Evolutionary conservation across 2,888 invertebrate genomes (phyloP), one percentile per base, ranked within the genome.

Genomic region (Drosophila neonasuta): DNA sequence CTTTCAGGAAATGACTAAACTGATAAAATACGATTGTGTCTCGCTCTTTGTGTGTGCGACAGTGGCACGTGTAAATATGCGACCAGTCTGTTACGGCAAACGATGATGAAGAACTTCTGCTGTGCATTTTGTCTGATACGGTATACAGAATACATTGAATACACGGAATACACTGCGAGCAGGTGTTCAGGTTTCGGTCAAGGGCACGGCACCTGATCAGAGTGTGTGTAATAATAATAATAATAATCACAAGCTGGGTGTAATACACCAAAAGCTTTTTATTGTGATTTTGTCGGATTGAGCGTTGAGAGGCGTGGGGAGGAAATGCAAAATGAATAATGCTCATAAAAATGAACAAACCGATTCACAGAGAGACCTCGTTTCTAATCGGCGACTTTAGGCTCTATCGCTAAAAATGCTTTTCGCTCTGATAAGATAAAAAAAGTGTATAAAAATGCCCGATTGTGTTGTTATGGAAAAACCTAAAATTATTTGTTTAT

Each of bases 1-100:
- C 39, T 36, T 59, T 66, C 74, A 71, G 78, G 72, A 74, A 86
- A 80, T 80, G 72, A 65, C 68, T 64, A 57, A 64, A 59, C 61
- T 74, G 80, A 80, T 86, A 68, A 69, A 67, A 69, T 30, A 42
- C 50, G 58, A 54, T 52, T 49, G 42, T 36, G 24, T 30, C 30
- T 36, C 20, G 10, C 55, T 50, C 42, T 50, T 34, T 39, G 45
- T 36, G 24, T 24, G 36, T 32, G 55, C 51, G 46, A 42, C 49
- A 34, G 39, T 13, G 61, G 52, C 58, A 66, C 74, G 71, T 77
- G 64, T 61, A 66, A 74, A 46, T 59, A 57, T 62, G 54, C 24
- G 42, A 9, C 24, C 51, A 29, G 44, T 49, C 41, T 42, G 20
- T 36, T n/a, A n/a, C 11, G 11, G 36, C 46, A 39, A 39, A 13